Conservation (phyloP, 1,140 invertebrate genomes). For the Magallana angulata region DNA sequence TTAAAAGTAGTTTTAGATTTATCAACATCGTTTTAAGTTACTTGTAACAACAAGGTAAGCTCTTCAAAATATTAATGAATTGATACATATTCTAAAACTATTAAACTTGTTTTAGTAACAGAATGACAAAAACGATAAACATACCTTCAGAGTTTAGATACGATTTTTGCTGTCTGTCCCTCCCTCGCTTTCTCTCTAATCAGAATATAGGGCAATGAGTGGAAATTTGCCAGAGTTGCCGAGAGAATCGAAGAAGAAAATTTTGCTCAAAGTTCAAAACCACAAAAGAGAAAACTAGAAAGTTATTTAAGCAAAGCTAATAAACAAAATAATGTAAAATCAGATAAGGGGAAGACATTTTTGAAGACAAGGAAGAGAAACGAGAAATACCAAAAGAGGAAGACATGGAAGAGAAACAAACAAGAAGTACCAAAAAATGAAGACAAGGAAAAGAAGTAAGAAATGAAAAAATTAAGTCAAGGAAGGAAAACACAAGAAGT, state of each 20-base stretch:
- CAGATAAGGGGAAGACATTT: neutral
- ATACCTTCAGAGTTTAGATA: too few relatives aligned
- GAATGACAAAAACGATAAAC: neutral
- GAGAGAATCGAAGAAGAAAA: neutral
- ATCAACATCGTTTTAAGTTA: neutral
- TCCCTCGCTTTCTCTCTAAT: neutral
- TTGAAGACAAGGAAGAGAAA: too few relatives aligned
- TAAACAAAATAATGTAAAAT: neutral
- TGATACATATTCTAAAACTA: too few relatives aligned
- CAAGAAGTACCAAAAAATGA: too few relatives aligned
- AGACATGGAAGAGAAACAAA: too few relatives aligned
- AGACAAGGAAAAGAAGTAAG: too few relatives aligned
- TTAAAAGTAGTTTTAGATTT: neutral
- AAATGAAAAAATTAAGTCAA: too few relatives aligned
- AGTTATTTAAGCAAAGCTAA: neutral
- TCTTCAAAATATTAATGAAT: too few relatives aligned
- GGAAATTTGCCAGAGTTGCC: constrained; percentile 36
- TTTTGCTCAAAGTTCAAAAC: neutral
- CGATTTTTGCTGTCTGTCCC: too few relatives aligned
- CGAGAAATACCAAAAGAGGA: too few relatives aligned
- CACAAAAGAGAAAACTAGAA: neutral
- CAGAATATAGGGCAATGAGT: neutral
- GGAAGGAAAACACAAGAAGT: too few relatives aligned
- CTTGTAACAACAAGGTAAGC: too few relatives aligned
- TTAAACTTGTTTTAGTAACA: neutral